A percentile compares a stretch with the other conserved stretches of the same genome.
These are phyloP conservation scores for Drosophila sechellia DNA, from an alignment of 1,140 invertebrate species.

Conservation along the genomic window DNA sequence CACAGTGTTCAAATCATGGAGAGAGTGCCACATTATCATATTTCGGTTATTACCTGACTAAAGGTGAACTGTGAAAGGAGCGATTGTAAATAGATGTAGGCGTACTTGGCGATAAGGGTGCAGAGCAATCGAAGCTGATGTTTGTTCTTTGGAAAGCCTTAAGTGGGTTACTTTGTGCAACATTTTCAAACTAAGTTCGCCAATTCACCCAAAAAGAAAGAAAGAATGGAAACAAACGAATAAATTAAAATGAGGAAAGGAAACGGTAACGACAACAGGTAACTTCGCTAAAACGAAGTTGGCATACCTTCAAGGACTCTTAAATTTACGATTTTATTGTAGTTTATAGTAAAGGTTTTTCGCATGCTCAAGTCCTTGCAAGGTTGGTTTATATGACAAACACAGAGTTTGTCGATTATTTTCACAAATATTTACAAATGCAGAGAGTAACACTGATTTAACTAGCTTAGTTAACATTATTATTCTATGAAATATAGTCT, in stretches of 20 bases:
- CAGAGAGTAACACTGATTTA: too few species aligned
- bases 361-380: slow-evolving; percentile 14
- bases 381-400: slow-evolving; percentile 11
- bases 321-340: background rate
- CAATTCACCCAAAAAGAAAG: slow-evolving; percentile 75
- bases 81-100: slow-evolving; percentile 85
- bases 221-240: slow-evolving; percentile 59
- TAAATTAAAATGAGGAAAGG: slow-evolving; percentile 53
- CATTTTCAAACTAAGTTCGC: slow-evolving; percentile 84
- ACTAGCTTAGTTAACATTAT: too few species aligned
- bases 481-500: too few species aligned
- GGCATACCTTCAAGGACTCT: slow-evolving; percentile 10
- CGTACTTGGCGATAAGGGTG: slow-evolving; percentile 86
- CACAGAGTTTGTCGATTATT: slow-evolving; percentile 14
- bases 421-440: background rate
- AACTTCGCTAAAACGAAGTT: slow-evolving; percentile 37
- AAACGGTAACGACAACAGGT: slow-evolving; percentile 28
- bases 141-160: slow-evolving; percentile 85
- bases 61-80: slow-evolving; percentile 84
- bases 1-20: background rate
- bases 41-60: slow-evolving; percentile 77
- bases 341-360: background rate
- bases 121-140: slow-evolving; percentile 85
- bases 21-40: slow-evolving; percentile 43
- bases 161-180: slow-evolving; percentile 85